Evolutionary conservation across 2,113 vertebrate genomes (phyloP).

Genomic region (Uria lomvia): DNA sequence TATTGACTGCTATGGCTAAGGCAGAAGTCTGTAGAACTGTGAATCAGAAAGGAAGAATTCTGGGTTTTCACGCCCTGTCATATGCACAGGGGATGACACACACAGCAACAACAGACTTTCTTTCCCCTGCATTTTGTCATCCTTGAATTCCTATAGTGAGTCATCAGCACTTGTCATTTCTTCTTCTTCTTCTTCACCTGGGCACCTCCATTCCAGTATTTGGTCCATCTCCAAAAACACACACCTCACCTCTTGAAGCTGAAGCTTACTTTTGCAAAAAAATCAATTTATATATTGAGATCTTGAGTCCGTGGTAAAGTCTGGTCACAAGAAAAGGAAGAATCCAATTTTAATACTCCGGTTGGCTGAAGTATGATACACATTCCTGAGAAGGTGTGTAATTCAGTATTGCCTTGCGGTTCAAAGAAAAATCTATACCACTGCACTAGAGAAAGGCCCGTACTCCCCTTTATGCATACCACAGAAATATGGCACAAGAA

Average conservation of each 20-base stretch:
- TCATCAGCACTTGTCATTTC: background rate
- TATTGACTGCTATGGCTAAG: background rate
- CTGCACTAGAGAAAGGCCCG: background rate
- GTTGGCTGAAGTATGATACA: background rate
- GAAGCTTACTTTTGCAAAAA: background rate
- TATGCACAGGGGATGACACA: background rate
- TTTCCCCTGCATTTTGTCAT: background rate
- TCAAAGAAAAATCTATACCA: background rate
- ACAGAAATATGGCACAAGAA: background rate
- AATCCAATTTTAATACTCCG: background rate
- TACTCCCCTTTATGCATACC: background rate
- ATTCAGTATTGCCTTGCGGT: background rate
- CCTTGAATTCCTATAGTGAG: background rate
- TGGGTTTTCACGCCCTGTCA: background rate
- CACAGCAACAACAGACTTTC: background rate
- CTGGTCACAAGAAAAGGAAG: background rate
- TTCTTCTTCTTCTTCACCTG: background rate
- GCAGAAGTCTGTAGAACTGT: background rate
- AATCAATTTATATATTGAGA: background rate
- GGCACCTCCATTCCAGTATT: background rate
- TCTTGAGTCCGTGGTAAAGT: background rate
- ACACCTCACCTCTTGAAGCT: background rate
- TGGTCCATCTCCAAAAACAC: background rate
- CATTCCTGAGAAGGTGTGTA: background rate
- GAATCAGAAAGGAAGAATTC: background rate